Percentiles rank a stretch among this genome's conserved stretches.
Evolutionary conservation across 1,140 invertebrate genomes (phyloP).

Genomic region (Catajapyx aquilonaris): DNA sequence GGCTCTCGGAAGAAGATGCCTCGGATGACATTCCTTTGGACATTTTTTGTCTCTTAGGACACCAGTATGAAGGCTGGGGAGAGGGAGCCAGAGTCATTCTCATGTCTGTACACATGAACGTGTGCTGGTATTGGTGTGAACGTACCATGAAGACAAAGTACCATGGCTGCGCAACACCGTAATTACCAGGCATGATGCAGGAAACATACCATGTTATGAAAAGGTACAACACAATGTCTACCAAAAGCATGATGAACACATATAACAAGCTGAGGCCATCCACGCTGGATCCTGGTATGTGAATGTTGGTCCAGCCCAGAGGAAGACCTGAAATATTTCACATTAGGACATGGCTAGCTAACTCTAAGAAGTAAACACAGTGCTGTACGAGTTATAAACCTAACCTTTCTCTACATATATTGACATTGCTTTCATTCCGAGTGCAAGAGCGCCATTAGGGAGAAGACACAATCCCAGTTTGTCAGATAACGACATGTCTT

Average conservation of each 20-base stretch:
- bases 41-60: too few species aligned
- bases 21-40: too few species aligned
- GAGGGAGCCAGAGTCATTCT: too few species aligned
- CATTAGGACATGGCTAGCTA: too few species aligned
- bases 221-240: constrained; percentile 21
- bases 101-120: too few species aligned
- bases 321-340: not conserved
- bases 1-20: too few species aligned
- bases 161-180: constrained; percentile 23
- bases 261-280: not conserved
- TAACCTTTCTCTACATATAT: not conserved
- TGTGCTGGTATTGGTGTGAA: too few species aligned
- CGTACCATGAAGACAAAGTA: constrained; percentile 21
- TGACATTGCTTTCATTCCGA: not conserved
- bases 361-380: too few species aligned
- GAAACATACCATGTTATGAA: constrained; percentile 15
- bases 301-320: not conserved
- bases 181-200: constrained; percentile 7
- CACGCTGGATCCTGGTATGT: not conserved
- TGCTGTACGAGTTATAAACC: too few species aligned
- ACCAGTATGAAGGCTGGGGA: too few species aligned
- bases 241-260: constrained; percentile 20
- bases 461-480: not conserved
- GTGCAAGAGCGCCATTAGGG: not conserved
- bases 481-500: not conserved